Conservation (phyloP, 2,797 vertebrate genomes). For the Lycodopsis pacificus region DNA sequence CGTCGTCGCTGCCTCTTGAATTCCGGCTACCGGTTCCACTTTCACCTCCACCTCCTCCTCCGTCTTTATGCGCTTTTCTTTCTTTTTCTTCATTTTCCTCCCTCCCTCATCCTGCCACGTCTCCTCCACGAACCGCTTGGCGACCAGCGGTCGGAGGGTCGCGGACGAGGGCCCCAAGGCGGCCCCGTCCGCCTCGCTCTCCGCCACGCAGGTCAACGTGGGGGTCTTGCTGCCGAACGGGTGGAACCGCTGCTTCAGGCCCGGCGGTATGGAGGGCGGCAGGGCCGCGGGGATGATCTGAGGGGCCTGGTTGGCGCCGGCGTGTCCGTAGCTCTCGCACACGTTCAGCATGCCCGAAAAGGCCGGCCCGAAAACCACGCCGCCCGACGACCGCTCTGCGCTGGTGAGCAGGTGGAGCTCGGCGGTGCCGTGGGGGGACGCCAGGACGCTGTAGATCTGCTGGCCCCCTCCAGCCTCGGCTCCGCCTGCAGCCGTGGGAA, state of each 20-base stretch:
- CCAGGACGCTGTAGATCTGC: slow-evolving; percentile 80
- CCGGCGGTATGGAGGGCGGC: slow-evolving; percentile 80
- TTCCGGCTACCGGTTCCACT: slow-evolving; percentile 41
- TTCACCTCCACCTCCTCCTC: slow-evolving; percentile 24
- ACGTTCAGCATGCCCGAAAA: slow-evolving; percentile 84
- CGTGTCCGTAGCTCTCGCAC: slow-evolving; percentile 76
- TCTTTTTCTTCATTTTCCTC: slow-evolving; percentile 34
- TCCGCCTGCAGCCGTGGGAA: slow-evolving; percentile 35
- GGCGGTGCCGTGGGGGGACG: slow-evolving; percentile 35
- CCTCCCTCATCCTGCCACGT: not conserved
- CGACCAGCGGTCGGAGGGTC: slow-evolving; percentile 28
- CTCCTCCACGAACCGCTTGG: slow-evolving; percentile 31
- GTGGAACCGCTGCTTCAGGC: slow-evolving; percentile 86
- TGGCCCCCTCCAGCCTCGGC: slow-evolving; percentile 8
- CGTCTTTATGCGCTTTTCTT: slow-evolving; percentile 63
- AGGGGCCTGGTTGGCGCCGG: slow-evolving; percentile 52
- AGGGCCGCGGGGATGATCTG: slow-evolving; percentile 77
- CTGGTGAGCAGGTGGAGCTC: slow-evolving; percentile 81
- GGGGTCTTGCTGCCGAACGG: slow-evolving; percentile 85
- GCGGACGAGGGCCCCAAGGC: slow-evolving; percentile 43
- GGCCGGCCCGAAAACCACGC: slow-evolving; percentile 56
- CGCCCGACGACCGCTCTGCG: rapidly evolving
- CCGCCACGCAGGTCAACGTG: slow-evolving; percentile 45
- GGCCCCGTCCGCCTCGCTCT: slow-evolving; percentile 49
- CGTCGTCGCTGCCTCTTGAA: not conserved